Base-by-base conservation (phyloP, 2,113 vertebrate species). In the Prietella phreatophila region DNA sequence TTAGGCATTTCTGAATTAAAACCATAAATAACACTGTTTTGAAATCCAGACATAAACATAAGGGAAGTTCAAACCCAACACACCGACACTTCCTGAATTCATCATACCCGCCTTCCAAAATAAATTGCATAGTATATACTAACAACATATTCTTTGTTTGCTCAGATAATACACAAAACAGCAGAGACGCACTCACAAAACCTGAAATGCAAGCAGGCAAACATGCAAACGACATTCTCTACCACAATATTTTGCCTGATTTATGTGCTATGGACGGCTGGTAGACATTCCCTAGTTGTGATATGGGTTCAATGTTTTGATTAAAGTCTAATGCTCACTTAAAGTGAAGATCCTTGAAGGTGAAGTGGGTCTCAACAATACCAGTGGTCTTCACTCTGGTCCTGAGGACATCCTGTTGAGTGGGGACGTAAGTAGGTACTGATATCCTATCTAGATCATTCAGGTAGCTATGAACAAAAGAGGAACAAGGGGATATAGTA, bases 331-430 rank as follows among this genome's bases (percentile, higher is more conserved):
- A 78, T 55, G 95, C 97, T 97, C 92, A 99, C 98, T 99, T 99
- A 94, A 99, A 99, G 93, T 99, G 98, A 92, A 99, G 97, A 92
- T 99, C 98, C 94, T 99, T 99, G 95, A 99, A 99, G 88, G 98
- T 99, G 91, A 99, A 99, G 93, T 99, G 98, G 22, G 98, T 99
- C 94, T 99, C 98, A 92, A 99, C 98, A 90, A 99, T 99, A 91
- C 98, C 98, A 67, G 98, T 99, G 65, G 98, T 99, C 96, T 99
- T 99, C 92, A 99, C 98, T 94, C 98, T 96, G 91, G 98, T 99
- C 93, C 98, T 96, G 91, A 99, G 96, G 90, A 99, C 98, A 14
- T 99, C 98, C 93, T 99, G 98, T 86, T 99, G 98, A 78, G 97
- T 99, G 92, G 98, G 98, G 91, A 99, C 97, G 82, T 99, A 99